Conservation (phyloP, 2,888 invertebrate genomes). For the Tryphoninae sp. region DNA sequence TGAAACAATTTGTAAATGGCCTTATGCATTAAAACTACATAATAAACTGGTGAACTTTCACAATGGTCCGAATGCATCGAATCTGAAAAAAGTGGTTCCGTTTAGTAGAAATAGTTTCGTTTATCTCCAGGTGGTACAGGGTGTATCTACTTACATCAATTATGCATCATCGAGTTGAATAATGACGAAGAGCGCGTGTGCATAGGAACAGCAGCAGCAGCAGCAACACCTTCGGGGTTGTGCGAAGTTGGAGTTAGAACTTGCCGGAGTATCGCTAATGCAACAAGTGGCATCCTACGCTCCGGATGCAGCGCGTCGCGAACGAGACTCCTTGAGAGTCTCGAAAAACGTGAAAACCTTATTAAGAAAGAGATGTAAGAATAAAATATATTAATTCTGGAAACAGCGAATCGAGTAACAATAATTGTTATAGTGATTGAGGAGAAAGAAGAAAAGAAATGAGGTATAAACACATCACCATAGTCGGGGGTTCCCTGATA, state of each 20-base stretch:
- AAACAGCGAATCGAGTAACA: not conserved
- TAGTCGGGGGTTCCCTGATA: constrained; percentile 74
- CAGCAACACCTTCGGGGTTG: constrained; percentile 47
- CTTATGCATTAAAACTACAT: no score
- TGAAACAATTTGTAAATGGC: no score
- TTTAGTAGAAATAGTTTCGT: not conserved
- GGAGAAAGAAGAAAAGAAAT: constrained; percentile 63
- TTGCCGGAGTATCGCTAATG: constrained; percentile 48
- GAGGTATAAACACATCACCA: constrained; percentile 74
- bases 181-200: constrained; percentile 68
- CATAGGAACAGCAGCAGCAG: constrained; percentile 28
- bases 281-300: constrained; percentile 60
- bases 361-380: not conserved
- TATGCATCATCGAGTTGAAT: not conserved
- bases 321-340: constrained; percentile 34
- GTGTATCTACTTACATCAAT: constrained; percentile 9
- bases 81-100: no score
- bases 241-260: constrained; percentile 6
- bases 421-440: constrained; percentile 10
- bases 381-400: not conserved
- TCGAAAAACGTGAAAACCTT: not conserved
- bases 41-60: no score
- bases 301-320: constrained; percentile 50
- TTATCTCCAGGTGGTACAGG: no score
- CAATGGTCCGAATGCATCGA: no score